These are phyloP conservation scores for Lycodopsis pacificus DNA, from an alignment of 2,797 vertebrate genomes.

Conservation along the genomic window DNA sequence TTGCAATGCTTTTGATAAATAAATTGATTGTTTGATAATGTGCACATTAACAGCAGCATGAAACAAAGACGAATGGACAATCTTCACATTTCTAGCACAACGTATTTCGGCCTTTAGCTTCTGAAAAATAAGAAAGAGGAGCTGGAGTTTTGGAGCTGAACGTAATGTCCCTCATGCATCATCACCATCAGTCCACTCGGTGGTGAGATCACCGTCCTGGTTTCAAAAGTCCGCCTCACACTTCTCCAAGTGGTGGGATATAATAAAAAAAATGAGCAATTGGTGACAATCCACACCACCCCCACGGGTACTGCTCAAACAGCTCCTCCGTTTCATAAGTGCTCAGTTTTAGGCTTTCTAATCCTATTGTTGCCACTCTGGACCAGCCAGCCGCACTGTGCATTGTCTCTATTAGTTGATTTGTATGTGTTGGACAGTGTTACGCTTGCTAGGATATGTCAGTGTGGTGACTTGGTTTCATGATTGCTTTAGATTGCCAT, in stretches of 20 bases:
- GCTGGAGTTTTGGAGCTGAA: conserved; percentile 72
- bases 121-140: conserved; percentile 72
- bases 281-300: conserved; percentile 66
- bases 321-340: conserved; percentile 53
- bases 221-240: conserved; percentile 73
- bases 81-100: conserved; percentile 32
- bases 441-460: conserved; percentile 32
- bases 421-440: conserved; percentile 50
- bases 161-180: conserved; percentile 79
- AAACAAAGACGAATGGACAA: conserved; percentile 38
- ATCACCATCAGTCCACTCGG: conserved; percentile 71
- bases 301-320: conserved; percentile 50
- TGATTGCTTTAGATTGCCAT: conserved; percentile 56
- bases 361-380: conserved; percentile 48
- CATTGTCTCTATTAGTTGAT: conserved; percentile 39
- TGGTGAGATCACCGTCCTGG: conserved; percentile 75
- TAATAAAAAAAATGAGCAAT: conserved; percentile 59
- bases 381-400: conserved; percentile 21
- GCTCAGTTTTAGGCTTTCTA: conserved; percentile 41
- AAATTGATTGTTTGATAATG: neutral
- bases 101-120: conserved; percentile 48
- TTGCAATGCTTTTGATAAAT: neutral
- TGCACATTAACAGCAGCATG: conserved; percentile 8
- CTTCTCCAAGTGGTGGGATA: conserved; percentile 74
- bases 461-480: conserved; percentile 29